A percentile compares a stretch with the other conserved stretches of the same genome.
phyloP scores from a whole-genome alignment of 2,797 vertebrate genomes.

The Sebastes diaconus region DNA sequence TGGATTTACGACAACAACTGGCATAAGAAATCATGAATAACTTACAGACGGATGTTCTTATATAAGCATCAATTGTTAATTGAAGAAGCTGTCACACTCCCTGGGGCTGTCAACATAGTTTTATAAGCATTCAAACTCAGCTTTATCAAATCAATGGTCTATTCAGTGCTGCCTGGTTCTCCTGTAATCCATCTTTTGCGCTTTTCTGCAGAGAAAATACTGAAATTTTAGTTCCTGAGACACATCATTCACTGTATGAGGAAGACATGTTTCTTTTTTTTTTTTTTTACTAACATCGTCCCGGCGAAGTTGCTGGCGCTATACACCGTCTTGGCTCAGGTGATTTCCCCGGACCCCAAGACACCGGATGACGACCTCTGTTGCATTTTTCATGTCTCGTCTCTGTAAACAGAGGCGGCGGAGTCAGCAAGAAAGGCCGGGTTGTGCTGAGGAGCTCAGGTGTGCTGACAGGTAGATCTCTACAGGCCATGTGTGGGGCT shows the following conservation, averaged over 20 bases:
- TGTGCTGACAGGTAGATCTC: slow-evolving; percentile 82
- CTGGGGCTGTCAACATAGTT: slow-evolving; percentile 69
- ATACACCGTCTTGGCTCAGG: slow-evolving; percentile 13
- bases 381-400: slow-evolving; percentile 63
- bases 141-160: slow-evolving; percentile 76
- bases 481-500: slow-evolving; percentile 35
- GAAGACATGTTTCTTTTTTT: background rate
- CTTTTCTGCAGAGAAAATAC: background rate
- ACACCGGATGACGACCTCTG: slow-evolving; percentile 23
- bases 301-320: background rate
- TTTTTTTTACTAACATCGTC: background rate
- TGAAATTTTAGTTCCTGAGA: slow-evolving; percentile 24
- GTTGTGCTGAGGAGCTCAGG: slow-evolving; percentile 77
- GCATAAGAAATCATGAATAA: slow-evolving; percentile 72
- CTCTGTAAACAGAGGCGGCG: slow-evolving; percentile 54
- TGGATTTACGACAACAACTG: slow-evolving; percentile 77
- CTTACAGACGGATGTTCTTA: slow-evolving; percentile 72
- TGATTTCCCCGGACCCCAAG: slow-evolving; percentile 34
- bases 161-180: slow-evolving; percentile 61
- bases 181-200: slow-evolving; percentile 63
- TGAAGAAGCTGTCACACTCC: slow-evolving; percentile 78
- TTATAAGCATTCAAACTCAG: slow-evolving; percentile 70
- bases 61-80: slow-evolving; percentile 78
- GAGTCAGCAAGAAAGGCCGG: slow-evolving; percentile 72
- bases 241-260: slow-evolving; percentile 1